phyloP scores from a whole-genome alignment of 2,113 vertebrate species.

The Thomomys bottae region DNA sequence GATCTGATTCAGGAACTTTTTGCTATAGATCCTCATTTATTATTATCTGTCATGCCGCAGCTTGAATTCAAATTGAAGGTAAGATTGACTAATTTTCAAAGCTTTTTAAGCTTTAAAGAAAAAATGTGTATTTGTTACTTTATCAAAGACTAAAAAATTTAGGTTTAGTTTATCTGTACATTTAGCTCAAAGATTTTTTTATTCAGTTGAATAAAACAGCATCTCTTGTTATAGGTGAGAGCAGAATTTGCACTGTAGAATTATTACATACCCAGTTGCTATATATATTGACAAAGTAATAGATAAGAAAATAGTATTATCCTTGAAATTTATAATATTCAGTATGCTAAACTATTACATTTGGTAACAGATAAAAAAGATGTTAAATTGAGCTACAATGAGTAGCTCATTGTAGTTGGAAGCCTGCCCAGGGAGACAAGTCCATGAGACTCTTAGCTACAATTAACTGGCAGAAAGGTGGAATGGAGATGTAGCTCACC shows the following conservation, averaged over 20 bases:
- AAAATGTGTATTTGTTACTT: neutral
- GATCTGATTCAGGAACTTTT: slow-evolving; percentile 99
- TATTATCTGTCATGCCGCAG: slow-evolving; percentile 98
- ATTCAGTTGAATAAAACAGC: too few species aligned
- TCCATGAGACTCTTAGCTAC: too few species aligned
- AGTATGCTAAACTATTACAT: neutral
- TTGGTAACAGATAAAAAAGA: too few species aligned
- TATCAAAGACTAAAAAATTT: neutral
- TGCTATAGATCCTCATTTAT: slow-evolving; percentile 96
- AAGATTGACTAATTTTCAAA: slow-evolving; percentile 61
- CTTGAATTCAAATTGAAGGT: slow-evolving; percentile 99
- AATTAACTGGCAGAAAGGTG: too few species aligned
- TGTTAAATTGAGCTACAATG: too few species aligned
- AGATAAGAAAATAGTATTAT: neutral
- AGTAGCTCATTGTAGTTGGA: too few species aligned
- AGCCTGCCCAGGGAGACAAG: too few species aligned
- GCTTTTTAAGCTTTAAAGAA: slow-evolving; percentile 23
- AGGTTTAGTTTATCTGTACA: slow-evolving; percentile 23
- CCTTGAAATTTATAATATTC: neutral
- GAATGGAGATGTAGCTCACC: too few species aligned
- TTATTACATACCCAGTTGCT: neutral
- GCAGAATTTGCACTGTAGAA: neutral
- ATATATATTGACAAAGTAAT: neutral
- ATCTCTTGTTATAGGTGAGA: too few species aligned
- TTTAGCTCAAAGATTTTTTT: neutral